These are phyloP conservation scores for Podiceps cristatus DNA, from an alignment of 2,113 vertebrate genomes.

Conservation along the genomic window DNA sequence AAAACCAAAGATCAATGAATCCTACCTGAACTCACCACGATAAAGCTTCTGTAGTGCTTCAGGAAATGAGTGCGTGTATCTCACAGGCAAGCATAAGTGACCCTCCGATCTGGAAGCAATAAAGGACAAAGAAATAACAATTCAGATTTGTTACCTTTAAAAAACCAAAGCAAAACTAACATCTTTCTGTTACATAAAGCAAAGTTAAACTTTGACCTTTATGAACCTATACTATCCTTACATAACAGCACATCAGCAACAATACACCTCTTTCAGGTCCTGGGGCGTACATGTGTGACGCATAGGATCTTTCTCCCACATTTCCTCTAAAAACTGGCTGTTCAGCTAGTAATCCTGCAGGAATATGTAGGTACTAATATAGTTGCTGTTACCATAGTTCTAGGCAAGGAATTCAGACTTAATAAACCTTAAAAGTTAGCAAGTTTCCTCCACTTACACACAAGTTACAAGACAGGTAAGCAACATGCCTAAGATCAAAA, in stretches of 20 bases:
- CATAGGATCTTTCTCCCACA: background rate
- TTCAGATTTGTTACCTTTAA: background rate
- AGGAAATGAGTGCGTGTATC: constrained; percentile 91
- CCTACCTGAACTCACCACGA: constrained; percentile 96
- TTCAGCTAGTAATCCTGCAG: background rate
- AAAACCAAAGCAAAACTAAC: background rate
- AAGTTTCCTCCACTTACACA: background rate
- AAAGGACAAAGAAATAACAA: background rate
- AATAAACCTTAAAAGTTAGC: background rate
- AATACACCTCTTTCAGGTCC: background rate
- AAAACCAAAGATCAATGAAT: constrained; percentile 44
- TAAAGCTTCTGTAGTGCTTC: constrained; percentile 91
- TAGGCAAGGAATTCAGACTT: background rate
- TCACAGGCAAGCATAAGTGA: constrained; percentile 94
- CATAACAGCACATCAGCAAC: background rate
- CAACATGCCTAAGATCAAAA: background rate
- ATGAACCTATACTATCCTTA: background rate
- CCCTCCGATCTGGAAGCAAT: constrained; percentile 86
- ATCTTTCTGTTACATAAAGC: background rate
- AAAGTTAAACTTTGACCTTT: background rate
- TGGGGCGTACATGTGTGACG: background rate
- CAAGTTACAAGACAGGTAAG: background rate
- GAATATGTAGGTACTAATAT: background rate
- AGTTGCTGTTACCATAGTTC: background rate
- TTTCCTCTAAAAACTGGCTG: background rate